Evolutionary conservation across 1,140 invertebrate species (phyloP), one percentile per base, ranked within the genome.

Genomic region (Scaptomyza montana): DNA sequence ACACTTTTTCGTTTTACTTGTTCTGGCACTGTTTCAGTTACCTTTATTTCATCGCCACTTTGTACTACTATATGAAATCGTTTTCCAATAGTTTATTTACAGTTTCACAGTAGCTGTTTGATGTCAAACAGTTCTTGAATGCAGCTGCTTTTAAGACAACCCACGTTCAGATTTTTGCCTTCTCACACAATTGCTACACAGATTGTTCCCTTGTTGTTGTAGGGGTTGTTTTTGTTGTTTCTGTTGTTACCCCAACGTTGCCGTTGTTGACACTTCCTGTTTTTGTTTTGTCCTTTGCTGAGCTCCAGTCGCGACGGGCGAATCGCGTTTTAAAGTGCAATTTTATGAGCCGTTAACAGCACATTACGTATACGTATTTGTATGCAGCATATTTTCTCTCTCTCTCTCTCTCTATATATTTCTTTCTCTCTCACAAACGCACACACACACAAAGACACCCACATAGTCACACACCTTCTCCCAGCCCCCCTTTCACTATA

Each of bases 321-420:
- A 73, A 69, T 81, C 66, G 78, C 59, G 80, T 78, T 80, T 81
- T 76, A 72, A 81, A 87, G 71, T 78, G 82, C 71, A 78, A 71
- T 87, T 86, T 86, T 87, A 82, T 86, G 82, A 78, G 67, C 78
- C 78, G 75, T 73, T 78, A 82, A 78, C 62, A 46, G 54, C 66
- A 71, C 59, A 79, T 84, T 85, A 77, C 73, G 78, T 79, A 76
- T 33, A 33, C 30, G 33, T 36, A 36, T 36, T 69, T 57, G 66
- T 47, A 74, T 47, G 39, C 59, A 63, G 39, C 41, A 25, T 25
- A 25, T 25, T 25, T 25, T 16, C 12, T 46, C 12, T 19, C 49
- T 43, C 47, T 21, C 64, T 59, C 16, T 16, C 16, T 21, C 59
- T 50, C 47, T 45, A n/a, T n/a, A n/a, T n/a, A n/a, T n/a, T n/a